Conservation (phyloP, 2,113 vertebrate species). For the Calcarius ornatus region DNA sequence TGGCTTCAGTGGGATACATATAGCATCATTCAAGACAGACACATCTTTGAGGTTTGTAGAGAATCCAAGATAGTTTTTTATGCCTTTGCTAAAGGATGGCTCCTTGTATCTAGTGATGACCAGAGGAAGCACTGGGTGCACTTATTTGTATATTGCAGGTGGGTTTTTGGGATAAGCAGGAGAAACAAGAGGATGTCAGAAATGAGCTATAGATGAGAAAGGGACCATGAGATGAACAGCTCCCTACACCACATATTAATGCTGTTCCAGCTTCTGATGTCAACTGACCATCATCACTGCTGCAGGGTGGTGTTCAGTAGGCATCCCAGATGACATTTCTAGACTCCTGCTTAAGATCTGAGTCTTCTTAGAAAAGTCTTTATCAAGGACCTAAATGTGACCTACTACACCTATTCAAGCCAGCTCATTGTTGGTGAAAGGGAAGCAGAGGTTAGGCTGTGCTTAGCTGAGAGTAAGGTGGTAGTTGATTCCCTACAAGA, state of each 20-base stretch:
- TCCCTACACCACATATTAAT: fast-evolving
- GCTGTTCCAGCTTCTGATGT: background rate
- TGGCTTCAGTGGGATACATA: background rate
- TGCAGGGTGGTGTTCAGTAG: background rate
- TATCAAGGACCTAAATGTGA: background rate
- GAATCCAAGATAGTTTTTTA: background rate
- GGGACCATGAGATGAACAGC: background rate
- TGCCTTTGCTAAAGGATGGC: background rate
- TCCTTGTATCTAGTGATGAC: background rate
- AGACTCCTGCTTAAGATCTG: background rate
- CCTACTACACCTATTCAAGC: background rate
- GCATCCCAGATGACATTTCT: background rate
- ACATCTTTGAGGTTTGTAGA: background rate
- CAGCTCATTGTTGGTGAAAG: fast-evolving
- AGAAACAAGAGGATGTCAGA: background rate
- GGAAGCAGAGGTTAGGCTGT: background rate
- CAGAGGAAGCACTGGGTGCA: background rate
- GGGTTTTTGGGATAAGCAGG: background rate
- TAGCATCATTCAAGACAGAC: background rate
- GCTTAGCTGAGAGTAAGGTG: background rate
- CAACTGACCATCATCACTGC: background rate
- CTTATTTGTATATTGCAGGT: background rate
- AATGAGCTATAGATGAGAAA: background rate
- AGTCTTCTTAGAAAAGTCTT: background rate
- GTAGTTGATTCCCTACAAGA: background rate